These are phyloP conservation scores for Cephalopterus ornatus DNA, from an alignment of 2,113 vertebrate species.

Conservation along the genomic window DNA sequence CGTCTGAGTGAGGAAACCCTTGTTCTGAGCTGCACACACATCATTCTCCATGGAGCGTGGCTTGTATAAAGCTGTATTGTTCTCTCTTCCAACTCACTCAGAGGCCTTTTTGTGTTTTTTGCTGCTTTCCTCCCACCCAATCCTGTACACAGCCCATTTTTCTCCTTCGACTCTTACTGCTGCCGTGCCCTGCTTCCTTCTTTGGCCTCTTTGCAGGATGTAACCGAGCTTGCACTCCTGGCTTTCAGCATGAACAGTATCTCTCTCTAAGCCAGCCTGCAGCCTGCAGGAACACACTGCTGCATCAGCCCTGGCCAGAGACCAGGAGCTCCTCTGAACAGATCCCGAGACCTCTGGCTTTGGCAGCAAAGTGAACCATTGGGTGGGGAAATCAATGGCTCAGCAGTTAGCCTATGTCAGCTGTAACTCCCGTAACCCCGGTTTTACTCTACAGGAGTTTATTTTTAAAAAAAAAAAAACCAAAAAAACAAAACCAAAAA, in stretches of 20 bases:
- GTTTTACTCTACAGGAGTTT: background rate
- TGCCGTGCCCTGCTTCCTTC: background rate
- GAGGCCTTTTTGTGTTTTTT: background rate
- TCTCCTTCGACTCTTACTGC: background rate
- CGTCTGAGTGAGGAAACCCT: background rate
- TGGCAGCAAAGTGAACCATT: background rate
- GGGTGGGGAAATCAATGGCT: background rate
- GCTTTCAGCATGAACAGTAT: rapidly evolving
- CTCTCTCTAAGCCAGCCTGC: background rate
- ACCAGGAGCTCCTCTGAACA: background rate
- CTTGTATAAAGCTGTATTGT: conserved; percentile 29
- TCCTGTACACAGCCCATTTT: background rate
- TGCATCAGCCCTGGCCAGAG: background rate
- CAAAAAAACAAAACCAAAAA: background rate
- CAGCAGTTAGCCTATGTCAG: background rate
- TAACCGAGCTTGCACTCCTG: background rate
- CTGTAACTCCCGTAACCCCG: background rate
- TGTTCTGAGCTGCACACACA: background rate
- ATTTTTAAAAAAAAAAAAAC: too few species aligned
- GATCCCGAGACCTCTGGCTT: background rate
- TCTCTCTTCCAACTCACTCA: background rate
- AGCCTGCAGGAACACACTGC: background rate
- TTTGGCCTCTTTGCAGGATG: background rate
- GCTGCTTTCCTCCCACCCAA: background rate
- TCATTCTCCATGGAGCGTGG: background rate